Conservation (phyloP, 2,888 invertebrate species). For the Asteroscopus sphinx region DNA sequence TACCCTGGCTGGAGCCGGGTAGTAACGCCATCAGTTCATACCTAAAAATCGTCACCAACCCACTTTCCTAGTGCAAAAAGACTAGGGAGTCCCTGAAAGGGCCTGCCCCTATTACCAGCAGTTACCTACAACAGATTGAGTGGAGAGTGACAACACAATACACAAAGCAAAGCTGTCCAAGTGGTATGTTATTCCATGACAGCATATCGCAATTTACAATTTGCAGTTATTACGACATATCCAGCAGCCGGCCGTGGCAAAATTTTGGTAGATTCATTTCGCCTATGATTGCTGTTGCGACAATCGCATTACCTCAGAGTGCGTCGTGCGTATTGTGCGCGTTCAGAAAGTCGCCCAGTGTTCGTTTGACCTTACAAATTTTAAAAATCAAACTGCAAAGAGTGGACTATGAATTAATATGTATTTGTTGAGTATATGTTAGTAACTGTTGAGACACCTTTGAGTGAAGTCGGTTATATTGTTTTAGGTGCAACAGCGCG, state of each 20-base stretch:
- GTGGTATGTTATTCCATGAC: too few species aligned
- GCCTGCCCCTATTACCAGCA: too few species aligned
- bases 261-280: conserved; percentile 36
- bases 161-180: too few species aligned
- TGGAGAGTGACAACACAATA: too few species aligned
- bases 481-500: conserved; percentile 7
- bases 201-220: too few species aligned
- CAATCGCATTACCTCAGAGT: conserved; percentile 39
- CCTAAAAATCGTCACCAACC: too few species aligned
- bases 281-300: conserved; percentile 18
- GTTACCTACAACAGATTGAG: too few species aligned
- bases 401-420: conserved; percentile 6
- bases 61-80: too few species aligned
- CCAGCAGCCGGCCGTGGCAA: background rate
- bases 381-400: conserved; percentile 29
- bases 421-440: conserved; percentile 17
- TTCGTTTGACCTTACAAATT: conserved; percentile 10
- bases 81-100: too few species aligned
- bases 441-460: conserved; percentile 27
- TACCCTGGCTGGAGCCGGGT: too few species aligned
- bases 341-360: conserved; percentile 14
- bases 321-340: conserved; percentile 10
- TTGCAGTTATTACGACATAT: too few species aligned
- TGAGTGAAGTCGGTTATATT: conserved; percentile 25
- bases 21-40: too few species aligned